phyloP scores from a whole-genome alignment of 2,113 vertebrate genomes.

The Oryzias melastigma region DNA sequence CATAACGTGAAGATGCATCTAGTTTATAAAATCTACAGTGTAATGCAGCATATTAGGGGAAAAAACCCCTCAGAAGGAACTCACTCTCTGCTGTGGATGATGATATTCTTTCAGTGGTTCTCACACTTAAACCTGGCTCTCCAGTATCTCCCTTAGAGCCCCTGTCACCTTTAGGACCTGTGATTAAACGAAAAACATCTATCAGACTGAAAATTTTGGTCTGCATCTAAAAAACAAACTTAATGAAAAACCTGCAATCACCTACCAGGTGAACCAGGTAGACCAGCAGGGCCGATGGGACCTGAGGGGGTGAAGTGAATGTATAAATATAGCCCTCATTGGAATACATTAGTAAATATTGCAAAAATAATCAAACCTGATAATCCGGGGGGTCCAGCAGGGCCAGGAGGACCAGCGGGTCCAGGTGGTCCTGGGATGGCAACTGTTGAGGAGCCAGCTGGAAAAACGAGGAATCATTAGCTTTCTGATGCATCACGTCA shows the following conservation, averaged over 20 bases:
- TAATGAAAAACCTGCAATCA: not conserved
- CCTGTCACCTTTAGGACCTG: constrained; percentile 76
- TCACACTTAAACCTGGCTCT: constrained; percentile 63
- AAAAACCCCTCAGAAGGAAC: constrained; percentile 10
- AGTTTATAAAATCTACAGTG: too few relatives aligned
- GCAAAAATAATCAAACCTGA: constrained; percentile 80
- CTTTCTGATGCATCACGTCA: not conserved
- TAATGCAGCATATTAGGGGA: too few relatives aligned
- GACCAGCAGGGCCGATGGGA: constrained; percentile 89
- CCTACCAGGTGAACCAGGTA: constrained; percentile 88
- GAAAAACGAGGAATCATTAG: constrained; percentile 28
- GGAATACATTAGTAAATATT: not conserved
- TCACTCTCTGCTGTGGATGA: constrained; percentile 56
- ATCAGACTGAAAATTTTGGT: not conserved
- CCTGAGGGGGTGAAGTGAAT: constrained; percentile 69
- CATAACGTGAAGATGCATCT: too few relatives aligned
- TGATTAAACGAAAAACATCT: constrained; percentile 6
- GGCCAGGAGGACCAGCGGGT: constrained; percentile 84
- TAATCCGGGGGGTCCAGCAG: constrained; percentile 85
- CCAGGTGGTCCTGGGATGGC: constrained; percentile 89
- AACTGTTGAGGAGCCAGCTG: constrained; percentile 82
- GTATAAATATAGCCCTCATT: not conserved
- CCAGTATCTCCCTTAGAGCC: constrained; percentile 82
- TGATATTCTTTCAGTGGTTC: constrained; percentile 60
- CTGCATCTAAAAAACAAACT: not conserved